Conservation (phyloP, 2,888 invertebrate species). For the Rhopalosiphum nymphaeae region DNA sequence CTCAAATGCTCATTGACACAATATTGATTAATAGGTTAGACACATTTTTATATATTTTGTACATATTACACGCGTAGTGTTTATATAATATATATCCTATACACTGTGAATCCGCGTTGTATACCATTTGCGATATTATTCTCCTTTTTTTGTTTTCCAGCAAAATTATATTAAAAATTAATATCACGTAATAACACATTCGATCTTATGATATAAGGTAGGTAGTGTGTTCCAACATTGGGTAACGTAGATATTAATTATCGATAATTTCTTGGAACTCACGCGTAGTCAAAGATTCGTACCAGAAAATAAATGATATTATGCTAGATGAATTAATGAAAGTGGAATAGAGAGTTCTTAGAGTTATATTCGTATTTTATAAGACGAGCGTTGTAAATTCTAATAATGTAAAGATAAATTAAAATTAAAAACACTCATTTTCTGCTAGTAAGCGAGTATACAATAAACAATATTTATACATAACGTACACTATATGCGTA, state of each 20-base stretch:
- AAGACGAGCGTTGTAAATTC: too few species aligned
- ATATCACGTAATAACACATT: background rate
- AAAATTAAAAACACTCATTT: too few species aligned
- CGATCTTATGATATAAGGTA: background rate
- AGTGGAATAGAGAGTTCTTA: too few species aligned
- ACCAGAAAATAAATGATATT: too few species aligned
- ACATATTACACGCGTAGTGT: background rate
- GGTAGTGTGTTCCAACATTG: background rate
- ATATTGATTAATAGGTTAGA: constrained; percentile 77
- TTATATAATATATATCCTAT: background rate
- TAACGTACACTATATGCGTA: too few species aligned
- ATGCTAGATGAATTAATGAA: too few species aligned
- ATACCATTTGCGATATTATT: background rate
- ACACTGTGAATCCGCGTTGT: background rate
- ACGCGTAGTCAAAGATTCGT: background rate
- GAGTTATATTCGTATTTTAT: too few species aligned
- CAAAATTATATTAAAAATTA: background rate
- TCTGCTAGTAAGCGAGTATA: too few species aligned
- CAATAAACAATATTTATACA: too few species aligned
- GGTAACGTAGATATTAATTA: background rate
- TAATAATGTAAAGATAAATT: too few species aligned
- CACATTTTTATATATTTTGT: too few species aligned
- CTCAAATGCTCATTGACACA: constrained; percentile 77
- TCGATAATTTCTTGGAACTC: background rate
- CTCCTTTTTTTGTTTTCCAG: background rate